Base-by-base conservation (phyloP, 2,888 invertebrate species). In the Octodonta nipae region DNA sequence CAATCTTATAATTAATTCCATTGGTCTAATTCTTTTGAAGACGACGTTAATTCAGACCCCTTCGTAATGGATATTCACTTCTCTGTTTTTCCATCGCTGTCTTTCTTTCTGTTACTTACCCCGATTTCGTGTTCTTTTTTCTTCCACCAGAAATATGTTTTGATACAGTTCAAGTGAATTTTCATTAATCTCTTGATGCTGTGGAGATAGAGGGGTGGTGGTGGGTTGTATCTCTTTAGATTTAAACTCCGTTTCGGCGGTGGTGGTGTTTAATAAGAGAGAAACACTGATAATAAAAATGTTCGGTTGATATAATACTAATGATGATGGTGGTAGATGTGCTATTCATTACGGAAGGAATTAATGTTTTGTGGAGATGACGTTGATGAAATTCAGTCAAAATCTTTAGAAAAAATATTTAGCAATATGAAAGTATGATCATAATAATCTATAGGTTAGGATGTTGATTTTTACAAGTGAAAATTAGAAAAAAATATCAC, bases 1-100 rank as follows among this genome's bases (percentile, higher is more conserved):
- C 61, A 63, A 63, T 63, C 62, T 63, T 61, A 60, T 61, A 63
- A 63, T 63, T 63, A 63, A 63, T 63, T 63, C 62, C 62, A 61
- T 61, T 61, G 58, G 57, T 61, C 60, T 61, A 61, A 60, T 61
- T 61, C 61, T 61, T 60, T 60, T 61, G 58, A 61, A 58, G 59
- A 58, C 60, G 61, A 61, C 61, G 61, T 60, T 60, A 59, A 61
- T 61, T 61, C 59, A 60, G n/a, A n/a, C n/a, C 49, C 49, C 46
- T 45, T 52, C 43, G 54, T 58, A 59, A 59, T 59, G 57, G 58
- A 59, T 57, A 55, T 54, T 45, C 48, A 51, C 49, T 50, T 55
- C 51, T 28, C 10, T 14, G 13, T 28, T 15, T 28, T 16, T 14
- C 13, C 25, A 25, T 24, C 24, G 24, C 7, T 4, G 24, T 11